phyloP scores from a whole-genome alignment of 1,140 invertebrate genomes.

The Dufourea novaeangliae region DNA sequence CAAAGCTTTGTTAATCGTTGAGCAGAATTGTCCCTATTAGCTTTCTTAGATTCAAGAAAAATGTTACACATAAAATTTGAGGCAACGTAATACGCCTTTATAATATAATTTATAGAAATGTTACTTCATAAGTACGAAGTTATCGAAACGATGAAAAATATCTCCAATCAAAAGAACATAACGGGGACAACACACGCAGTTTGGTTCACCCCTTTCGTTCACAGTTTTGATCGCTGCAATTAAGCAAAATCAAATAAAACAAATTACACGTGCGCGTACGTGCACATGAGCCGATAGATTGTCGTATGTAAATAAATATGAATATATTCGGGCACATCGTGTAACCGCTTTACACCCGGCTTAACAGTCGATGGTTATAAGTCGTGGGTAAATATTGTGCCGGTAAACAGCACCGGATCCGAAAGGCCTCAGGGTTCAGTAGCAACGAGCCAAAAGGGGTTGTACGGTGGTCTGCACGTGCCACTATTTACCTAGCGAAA shows the following conservation, averaged over 20 bases:
- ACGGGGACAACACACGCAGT: neutral
- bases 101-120: too few species aligned
- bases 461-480: conserved; percentile 71
- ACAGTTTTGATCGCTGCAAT: conserved; percentile 2
- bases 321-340: conserved; percentile 59
- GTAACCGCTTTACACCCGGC: conserved; percentile 75
- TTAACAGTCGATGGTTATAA: conserved; percentile 79
- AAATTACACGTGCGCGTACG: conserved; percentile 31
- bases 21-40: too few species aligned
- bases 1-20: too few species aligned
- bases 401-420: conserved; percentile 72
- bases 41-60: too few species aligned
- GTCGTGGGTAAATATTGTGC: conserved; percentile 78
- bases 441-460: conserved; percentile 65
- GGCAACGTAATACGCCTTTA: too few species aligned
- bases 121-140: too few species aligned
- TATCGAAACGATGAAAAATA: neutral
- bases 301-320: conserved; percentile 42
- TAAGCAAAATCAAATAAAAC: conserved; percentile 44
- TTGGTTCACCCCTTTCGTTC: neutral
- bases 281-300: conserved; percentile 22
- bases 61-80: too few species aligned
- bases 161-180: neutral
- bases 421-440: conserved; percentile 65
- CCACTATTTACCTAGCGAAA: conserved; percentile 69